Base-by-base conservation (phyloP, 2,888 invertebrate genomes). In the Masnerella sp. region DNA sequence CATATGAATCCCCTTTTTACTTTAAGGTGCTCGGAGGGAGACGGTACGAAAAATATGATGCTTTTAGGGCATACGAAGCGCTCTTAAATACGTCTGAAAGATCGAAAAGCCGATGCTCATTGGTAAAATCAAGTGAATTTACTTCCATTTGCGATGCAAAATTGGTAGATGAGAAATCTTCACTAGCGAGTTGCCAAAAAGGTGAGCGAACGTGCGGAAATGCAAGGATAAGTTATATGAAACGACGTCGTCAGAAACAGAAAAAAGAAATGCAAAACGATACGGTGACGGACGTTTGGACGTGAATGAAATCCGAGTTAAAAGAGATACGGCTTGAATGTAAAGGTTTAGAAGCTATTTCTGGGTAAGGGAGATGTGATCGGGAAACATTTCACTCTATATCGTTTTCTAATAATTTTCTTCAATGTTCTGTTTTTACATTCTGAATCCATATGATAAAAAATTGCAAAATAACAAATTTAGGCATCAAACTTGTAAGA, bases 81-180 rank as follows among this genome's bases (percentile, higher is more conserved):
- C 79, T 81, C 82, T 85, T 84, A 82, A 84, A 85, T 83, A 84
- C 76, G 54, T 78, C 80, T 78, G 77, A 80, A n/a, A 80, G 81
- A 84, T 84, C 84, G 81, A 81, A 77, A 78, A 80, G 69, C 40
- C 43, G 52, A 73, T 54, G 51, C 67, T 68, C 36, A 61, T 65
- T 75, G 51, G 78, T 75, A 78, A 83, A 84, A 83, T 82, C 80
- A 82, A 81, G 80, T 79, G 80, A 76, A 74, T 69, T 68, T 72
- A 42, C 25, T 20, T 65, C 76, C 80, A 82, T 82, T 78, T 79
- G 75, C 76, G 81, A 83, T 82, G 83, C 81, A 83, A 81, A 83
- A 81, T 81, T 76, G 67, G 64, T 40, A 62, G 58, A 76, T 64
- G 61, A 68, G 54, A 58, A 69, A 72, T 56, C 45, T 15, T 36